These are phyloP conservation scores for Branchinecta lynchi DNA, from an alignment of 1,140 invertebrate species.

Conservation along the genomic window DNA sequence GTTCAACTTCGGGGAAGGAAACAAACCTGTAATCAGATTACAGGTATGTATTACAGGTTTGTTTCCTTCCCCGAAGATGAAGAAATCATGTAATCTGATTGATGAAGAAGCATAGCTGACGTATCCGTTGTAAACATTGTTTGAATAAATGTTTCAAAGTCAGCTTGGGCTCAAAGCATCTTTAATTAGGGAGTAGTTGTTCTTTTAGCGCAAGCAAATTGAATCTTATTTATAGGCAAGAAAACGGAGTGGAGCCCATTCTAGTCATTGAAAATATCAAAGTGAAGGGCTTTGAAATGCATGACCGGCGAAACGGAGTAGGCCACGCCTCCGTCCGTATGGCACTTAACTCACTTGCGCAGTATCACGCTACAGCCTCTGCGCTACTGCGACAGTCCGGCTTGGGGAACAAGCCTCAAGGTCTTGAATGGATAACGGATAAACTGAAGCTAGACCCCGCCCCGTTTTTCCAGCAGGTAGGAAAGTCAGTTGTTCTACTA, in stretches of 20 bases:
- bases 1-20: no score
- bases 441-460: neutral
- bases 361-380: neutral
- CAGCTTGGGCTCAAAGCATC: no score
- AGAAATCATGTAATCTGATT: no score
- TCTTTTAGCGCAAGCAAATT: no score
- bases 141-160: no score
- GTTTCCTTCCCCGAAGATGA: no score
- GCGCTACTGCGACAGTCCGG: neutral
- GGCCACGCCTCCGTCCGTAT: neutral
- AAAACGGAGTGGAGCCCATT: neutral
- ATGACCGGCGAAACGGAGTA: neutral
- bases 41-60: no score
- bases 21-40: no score
- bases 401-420: neutral
- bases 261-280: conserved; percentile 2
- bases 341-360: neutral
- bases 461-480: neutral
- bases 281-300: neutral
- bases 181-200: no score
- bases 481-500: no score
- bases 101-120: no score
- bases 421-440: neutral
- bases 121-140: no score
- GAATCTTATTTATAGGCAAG: neutral